phyloP scores from a whole-genome alignment of 2,888 invertebrate genomes.

The Pocota personata region DNA sequence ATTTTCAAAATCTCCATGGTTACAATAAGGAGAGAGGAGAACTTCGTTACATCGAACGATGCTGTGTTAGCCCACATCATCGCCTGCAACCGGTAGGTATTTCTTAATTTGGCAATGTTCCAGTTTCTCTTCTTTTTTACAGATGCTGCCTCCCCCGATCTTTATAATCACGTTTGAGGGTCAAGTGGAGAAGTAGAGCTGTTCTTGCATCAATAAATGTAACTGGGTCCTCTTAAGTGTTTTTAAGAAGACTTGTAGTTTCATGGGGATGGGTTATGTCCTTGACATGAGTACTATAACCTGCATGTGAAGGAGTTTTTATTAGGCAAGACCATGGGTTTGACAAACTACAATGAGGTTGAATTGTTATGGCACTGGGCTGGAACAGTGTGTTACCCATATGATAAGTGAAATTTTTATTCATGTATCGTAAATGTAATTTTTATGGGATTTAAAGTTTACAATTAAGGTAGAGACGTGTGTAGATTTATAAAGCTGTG shows the following conservation, averaged over 20 bases:
- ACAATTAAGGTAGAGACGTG: slow-evolving; percentile 3
- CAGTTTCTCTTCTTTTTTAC: slow-evolving; percentile 42
- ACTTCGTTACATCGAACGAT: background rate
- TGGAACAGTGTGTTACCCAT: background rate
- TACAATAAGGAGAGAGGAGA: slow-evolving; percentile 1
- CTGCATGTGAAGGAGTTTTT: slow-evolving; percentile 3
- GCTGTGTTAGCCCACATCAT: background rate
- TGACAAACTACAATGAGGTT: slow-evolving; percentile 22
- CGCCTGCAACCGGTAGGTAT: background rate
- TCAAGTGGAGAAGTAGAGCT: slow-evolving; percentile 50
- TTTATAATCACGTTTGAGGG: slow-evolving; percentile 65
- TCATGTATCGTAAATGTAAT: slow-evolving; percentile 11
- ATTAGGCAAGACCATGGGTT: slow-evolving; percentile 31
- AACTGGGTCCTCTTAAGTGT: slow-evolving; percentile 59
- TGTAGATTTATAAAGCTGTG: background rate
- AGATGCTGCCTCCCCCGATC: slow-evolving; percentile 42
- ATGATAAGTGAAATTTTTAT: slow-evolving; percentile 13
- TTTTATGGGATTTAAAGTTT: background rate
- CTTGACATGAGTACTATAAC: slow-evolving; percentile 55
- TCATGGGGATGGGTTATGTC: slow-evolving; percentile 24
- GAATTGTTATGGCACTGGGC: background rate
- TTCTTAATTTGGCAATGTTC: slow-evolving; percentile 61
- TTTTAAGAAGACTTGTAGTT: slow-evolving; percentile 41
- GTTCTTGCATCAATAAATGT: slow-evolving; percentile 66
- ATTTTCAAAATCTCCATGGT: slow-evolving; percentile 38